Evolutionary conservation across 2,888 invertebrate species (phyloP).

Genomic region (Leptura quadrifasciata): DNA sequence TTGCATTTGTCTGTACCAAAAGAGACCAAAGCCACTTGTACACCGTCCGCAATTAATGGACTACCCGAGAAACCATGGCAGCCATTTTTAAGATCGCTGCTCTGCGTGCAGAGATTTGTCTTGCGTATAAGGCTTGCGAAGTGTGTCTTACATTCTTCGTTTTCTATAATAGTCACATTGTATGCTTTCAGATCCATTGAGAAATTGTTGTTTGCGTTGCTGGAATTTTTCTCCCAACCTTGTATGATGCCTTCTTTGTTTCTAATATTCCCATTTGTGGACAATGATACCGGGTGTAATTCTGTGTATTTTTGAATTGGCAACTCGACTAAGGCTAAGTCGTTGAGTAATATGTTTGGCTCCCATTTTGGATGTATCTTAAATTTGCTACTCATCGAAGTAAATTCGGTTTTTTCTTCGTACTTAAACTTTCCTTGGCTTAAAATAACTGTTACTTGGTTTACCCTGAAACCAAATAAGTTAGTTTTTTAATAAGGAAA

Average conservation of each 20-base stretch:
- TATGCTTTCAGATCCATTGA: not conserved
- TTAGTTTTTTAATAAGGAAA: not conserved
- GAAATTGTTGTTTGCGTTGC: not conserved
- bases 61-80: slow-evolving; percentile 34
- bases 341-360: slow-evolving; percentile 13
- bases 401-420: not conserved
- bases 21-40: slow-evolving; percentile 50
- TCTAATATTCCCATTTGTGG: not conserved
- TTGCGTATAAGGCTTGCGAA: slow-evolving; percentile 2
- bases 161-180: slow-evolving; percentile 13
- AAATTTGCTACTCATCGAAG: not conserved
- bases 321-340: slow-evolving; percentile 9
- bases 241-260: not conserved
- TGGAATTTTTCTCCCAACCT: slow-evolving; percentile 17
- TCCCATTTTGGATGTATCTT: slow-evolving; percentile 27
- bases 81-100: slow-evolving; percentile 18
- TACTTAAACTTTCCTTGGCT: not conserved
- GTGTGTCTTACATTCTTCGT: slow-evolving; percentile 5
- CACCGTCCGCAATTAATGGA: slow-evolving; percentile 27
- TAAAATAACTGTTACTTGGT: not conserved
- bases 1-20: slow-evolving; percentile 64
- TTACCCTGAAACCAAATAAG: slow-evolving; percentile 5
- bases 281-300: not conserved
- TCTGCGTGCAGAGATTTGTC: slow-evolving; percentile 22
- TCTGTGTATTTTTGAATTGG: not conserved